A percentile compares a stretch with the other conserved stretches of the same genome.
Conservation (phyloP, 2,888 invertebrate genomes). For the Drosophila quasianomalipes region DNA sequence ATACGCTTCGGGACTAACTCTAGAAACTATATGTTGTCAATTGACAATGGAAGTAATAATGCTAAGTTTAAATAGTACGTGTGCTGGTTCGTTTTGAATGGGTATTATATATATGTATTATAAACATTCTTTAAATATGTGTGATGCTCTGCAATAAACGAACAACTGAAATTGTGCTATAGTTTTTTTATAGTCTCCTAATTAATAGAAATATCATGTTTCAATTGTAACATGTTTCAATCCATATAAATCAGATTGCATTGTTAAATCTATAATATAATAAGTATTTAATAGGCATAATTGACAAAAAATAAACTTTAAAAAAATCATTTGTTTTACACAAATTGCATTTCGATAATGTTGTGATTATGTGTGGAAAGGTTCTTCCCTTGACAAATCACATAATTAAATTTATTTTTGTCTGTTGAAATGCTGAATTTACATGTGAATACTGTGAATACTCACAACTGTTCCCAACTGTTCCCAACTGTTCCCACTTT, state of each 20-base stretch:
- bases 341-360: not conserved
- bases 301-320: not conserved
- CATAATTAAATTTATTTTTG: not conserved
- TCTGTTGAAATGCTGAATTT: not conserved
- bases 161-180: not conserved
- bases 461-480: not conserved
- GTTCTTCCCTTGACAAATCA: not conserved
- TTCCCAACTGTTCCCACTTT: constrained; percentile 49
- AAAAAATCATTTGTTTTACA: not conserved
- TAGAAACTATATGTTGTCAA: constrained; percentile 9
- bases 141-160: not conserved
- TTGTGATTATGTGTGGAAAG: not conserved
- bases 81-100: not conserved
- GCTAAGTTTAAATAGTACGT: not conserved
- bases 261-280: not conserved
- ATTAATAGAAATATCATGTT: not conserved
- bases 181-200: not conserved
- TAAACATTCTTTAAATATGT: not conserved
- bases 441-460: constrained; percentile 2
- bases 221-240: not conserved
- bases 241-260: not conserved
- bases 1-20: constrained; percentile 21
- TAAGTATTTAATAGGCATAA: not conserved
- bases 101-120: not conserved
- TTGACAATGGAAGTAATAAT: constrained; percentile 24